These are phyloP conservation scores for Leucozona laternaria DNA, from an alignment of 2,888 invertebrate genomes.

Conservation along the genomic window DNA sequence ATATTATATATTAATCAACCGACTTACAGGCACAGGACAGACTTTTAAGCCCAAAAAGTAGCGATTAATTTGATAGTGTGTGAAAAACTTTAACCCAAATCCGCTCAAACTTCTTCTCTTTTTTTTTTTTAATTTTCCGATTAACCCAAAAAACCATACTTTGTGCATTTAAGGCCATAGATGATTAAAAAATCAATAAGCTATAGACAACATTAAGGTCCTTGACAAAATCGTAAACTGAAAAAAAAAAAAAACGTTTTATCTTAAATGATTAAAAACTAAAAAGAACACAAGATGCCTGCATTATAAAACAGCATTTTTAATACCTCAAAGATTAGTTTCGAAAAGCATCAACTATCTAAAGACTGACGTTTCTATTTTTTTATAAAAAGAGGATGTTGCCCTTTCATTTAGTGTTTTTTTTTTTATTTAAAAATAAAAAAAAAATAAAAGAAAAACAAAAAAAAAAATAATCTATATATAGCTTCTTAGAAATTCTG, in stretches of 20 bases:
- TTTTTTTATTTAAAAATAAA: slow-evolving; percentile 6
- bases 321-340: slow-evolving; percentile 5
- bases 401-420: slow-evolving; percentile 5
- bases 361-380: neutral
- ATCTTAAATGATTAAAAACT: slow-evolving; percentile 15
- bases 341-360: neutral
- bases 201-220: neutral
- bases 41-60: no score
- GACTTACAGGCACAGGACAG: no score
- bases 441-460: slow-evolving; percentile 3
- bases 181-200: neutral
- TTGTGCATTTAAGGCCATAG: neutral
- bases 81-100: no score
- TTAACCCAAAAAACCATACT: no score
- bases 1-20: no score
- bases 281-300: slow-evolving; percentile 3
- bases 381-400: slow-evolving; percentile 11
- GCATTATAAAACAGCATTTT: slow-evolving; percentile 28
- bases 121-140: no score
- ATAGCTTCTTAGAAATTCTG: slow-evolving; percentile 30
- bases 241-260: slow-evolving; percentile 16
- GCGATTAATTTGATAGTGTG: no score
- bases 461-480: neutral
- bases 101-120: neutral
- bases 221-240: neutral